Evolutionary conservation across 2,113 vertebrate genomes (phyloP).

Genomic region (Dipodomys merriami): DNA sequence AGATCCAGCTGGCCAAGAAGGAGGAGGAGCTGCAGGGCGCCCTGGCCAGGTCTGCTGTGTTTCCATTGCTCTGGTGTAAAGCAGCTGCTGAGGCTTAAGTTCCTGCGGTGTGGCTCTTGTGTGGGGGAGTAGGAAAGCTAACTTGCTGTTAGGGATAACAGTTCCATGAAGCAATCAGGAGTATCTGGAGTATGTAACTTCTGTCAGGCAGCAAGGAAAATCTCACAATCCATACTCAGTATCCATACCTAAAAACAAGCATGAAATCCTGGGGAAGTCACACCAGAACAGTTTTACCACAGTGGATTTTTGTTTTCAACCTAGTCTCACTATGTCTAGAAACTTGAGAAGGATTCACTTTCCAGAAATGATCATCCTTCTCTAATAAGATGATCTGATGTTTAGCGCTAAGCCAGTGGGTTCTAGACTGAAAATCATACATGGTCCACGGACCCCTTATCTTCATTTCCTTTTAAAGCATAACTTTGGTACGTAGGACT

Average conservation of each 20-base stretch:
- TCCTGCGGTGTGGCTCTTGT: background rate
- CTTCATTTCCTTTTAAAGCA: conserved; percentile 35
- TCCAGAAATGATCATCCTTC: background rate
- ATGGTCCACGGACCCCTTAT: background rate
- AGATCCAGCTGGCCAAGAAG: conserved; percentile 95
- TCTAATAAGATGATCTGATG: background rate
- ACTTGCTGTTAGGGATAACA: background rate
- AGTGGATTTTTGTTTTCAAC: background rate
- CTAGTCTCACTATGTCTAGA: background rate
- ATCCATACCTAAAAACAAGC: background rate
- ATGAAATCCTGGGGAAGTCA: background rate
- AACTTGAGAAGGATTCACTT: conserved; percentile 17
- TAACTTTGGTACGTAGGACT: background rate
- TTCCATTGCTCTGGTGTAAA: background rate
- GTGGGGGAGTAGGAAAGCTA: background rate
- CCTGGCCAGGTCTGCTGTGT: conserved; percentile 89
- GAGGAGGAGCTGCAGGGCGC: conserved; percentile 96
- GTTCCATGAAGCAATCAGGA: background rate
- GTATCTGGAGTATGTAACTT: background rate
- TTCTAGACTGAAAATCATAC: background rate
- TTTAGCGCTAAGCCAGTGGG: background rate
- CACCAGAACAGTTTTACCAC: background rate
- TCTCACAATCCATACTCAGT: background rate
- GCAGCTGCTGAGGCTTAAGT: background rate
- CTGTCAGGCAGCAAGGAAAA: background rate